Evolutionary conservation across 2,888 invertebrate genomes (phyloP).

Genomic region (Ernsta delagoae): DNA sequence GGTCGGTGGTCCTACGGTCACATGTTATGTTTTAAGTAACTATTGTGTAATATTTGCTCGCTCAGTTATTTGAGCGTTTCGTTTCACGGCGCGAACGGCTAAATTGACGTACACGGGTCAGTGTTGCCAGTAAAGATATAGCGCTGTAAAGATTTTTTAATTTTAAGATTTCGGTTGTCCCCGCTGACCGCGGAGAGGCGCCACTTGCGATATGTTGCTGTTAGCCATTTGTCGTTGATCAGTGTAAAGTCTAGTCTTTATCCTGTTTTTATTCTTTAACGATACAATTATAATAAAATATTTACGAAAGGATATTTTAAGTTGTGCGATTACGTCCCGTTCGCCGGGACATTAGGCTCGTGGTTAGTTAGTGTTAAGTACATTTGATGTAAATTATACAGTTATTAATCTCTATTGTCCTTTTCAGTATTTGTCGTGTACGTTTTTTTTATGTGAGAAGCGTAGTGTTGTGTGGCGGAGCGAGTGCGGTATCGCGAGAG

Average conservation of each 20-base stretch:
- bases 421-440: slow-evolving; percentile 82
- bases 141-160: slow-evolving; percentile 27
- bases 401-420: slow-evolving; percentile 82
- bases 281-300: slow-evolving; percentile 69
- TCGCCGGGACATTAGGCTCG: slow-evolving; percentile 72
- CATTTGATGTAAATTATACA: slow-evolving; percentile 79
- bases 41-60: slow-evolving; percentile 44
- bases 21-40: slow-evolving; percentile 50
- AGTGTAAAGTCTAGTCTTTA: slow-evolving; percentile 86
- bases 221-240: slow-evolving; percentile 81
- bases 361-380: slow-evolving; percentile 82
- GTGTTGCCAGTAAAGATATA: slow-evolving; percentile 41
- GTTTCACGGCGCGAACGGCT: slow-evolving; percentile 41
- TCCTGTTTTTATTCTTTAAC: slow-evolving; percentile 82
- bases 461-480: slow-evolving; percentile 47
- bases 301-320: slow-evolving; percentile 81
- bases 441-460: slow-evolving; percentile 71
- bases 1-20: slow-evolving; percentile 53
- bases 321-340: slow-evolving; percentile 73
- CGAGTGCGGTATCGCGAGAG: slow-evolving; percentile 52
- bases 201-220: slow-evolving; percentile 71
- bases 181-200: slow-evolving; percentile 56
- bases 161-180: slow-evolving; percentile 40
- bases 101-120: slow-evolving; percentile 9
- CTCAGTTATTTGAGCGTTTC: slow-evolving; percentile 51